These are phyloP conservation scores for Orycteropus afer DNA, from an alignment of 2,113 vertebrate genomes.

Conservation along the genomic window DNA sequence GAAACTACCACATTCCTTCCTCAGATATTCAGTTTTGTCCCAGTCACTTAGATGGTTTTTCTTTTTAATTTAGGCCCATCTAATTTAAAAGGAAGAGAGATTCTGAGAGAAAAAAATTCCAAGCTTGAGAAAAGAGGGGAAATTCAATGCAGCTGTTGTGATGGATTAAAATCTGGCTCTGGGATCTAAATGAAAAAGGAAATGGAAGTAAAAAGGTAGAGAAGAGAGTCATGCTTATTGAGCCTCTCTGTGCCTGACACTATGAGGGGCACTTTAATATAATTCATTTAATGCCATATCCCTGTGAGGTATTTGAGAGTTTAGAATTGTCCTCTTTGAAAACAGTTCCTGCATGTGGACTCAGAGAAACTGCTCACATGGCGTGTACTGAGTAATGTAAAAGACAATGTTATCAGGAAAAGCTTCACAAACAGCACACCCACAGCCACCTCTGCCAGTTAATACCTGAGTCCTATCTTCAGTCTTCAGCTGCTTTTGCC, in stretches of 20 bases:
- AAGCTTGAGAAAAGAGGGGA: background rate
- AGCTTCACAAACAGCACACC: background rate
- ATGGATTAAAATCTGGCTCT: background rate
- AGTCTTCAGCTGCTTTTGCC: background rate
- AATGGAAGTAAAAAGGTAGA: background rate
- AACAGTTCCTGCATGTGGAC: background rate
- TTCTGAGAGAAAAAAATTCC: background rate
- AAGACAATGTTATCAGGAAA: background rate
- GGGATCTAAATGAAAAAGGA: background rate
- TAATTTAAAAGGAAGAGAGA: background rate
- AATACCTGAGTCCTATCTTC: background rate
- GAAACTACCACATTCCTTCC: background rate
- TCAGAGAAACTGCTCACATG: background rate
- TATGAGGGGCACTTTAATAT: background rate
- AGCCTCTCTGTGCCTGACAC: background rate
- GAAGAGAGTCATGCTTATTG: background rate
- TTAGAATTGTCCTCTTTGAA: background rate
- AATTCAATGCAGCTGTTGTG: background rate
- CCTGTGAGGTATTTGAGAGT: background rate
- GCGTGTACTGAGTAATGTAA: background rate
- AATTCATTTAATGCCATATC: conserved; percentile 9
- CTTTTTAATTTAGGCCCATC: background rate
- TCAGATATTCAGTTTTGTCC: background rate
- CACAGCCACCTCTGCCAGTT: background rate
- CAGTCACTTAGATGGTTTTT: background rate